These are phyloP conservation scores for Enteromius anoplus DNA, from an alignment of 2,797 vertebrate genomes.

Conservation along the genomic window DNA sequence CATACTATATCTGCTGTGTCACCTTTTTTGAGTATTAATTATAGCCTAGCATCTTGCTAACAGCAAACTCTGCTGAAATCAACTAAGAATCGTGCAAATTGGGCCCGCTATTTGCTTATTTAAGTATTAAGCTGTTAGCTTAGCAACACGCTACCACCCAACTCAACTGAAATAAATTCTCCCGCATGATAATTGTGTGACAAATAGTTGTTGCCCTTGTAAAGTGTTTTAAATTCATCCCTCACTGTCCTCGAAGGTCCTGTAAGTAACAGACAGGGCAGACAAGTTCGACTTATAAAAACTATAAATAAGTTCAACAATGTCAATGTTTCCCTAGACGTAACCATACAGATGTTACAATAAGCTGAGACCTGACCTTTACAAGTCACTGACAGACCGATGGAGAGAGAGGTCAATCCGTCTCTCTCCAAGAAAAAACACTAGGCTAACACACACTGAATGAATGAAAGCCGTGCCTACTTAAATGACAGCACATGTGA, in stretches of 20 bases:
- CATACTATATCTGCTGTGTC: not conserved
- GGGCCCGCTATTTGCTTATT: not conserved
- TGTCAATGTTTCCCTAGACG: not conserved
- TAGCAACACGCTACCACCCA: not conserved
- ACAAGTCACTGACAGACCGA: conserved; percentile 2
- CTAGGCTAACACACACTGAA: not conserved
- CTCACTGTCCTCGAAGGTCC: not conserved
- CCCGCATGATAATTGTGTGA: not conserved
- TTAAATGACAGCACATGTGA: not conserved
- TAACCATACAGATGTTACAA: not conserved
- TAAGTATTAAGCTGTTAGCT: not conserved
- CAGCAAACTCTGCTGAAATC: not conserved
- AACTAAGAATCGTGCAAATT: not conserved
- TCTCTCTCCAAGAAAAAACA: conserved; percentile 27
- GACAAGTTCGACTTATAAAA: not conserved
- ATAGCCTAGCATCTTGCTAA: not conserved
- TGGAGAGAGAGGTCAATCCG: conserved; percentile 24
- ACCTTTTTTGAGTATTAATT: not conserved
- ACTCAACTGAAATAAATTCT: not conserved
- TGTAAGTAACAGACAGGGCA: not conserved
- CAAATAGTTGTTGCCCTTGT: not conserved
- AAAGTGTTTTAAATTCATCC: not conserved
- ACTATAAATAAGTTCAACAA: not conserved
- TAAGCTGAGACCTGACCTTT: not conserved
- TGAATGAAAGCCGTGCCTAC: not conserved